Percentiles rank a stretch among this genome's conserved stretches.
phyloP scores from a whole-genome alignment of 2,797 vertebrate species.

The Enteromius argenteus region DNA sequence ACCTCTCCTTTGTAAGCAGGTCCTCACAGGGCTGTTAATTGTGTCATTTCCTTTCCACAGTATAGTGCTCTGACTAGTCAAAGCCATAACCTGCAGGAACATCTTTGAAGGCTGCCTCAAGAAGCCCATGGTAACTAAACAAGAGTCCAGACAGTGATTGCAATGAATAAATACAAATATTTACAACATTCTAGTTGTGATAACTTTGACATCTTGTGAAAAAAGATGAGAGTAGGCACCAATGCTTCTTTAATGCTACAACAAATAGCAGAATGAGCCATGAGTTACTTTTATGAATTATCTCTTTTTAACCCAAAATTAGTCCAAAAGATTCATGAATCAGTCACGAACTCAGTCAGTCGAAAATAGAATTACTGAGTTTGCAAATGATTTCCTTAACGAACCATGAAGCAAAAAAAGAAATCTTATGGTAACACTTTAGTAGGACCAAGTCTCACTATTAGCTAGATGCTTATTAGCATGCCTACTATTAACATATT shows the following conservation, averaged over 20 bases:
- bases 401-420: not conserved
- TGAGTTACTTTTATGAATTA: not conserved
- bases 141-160: not conserved
- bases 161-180: not conserved
- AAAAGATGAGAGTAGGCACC: not conserved
- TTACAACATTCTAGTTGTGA: not conserved
- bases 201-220: not conserved
- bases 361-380: not conserved
- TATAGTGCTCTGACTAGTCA: conserved; percentile 64
- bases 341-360: not conserved
- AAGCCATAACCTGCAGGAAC: conserved; percentile 63
- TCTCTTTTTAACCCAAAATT: not conserved
- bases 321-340: not conserved
- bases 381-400: not conserved
- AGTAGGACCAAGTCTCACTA: not conserved
- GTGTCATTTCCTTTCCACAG: conserved; percentile 69
- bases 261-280: not conserved
- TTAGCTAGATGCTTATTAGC: not conserved
- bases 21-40: conserved; percentile 67
- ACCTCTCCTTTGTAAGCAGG: conserved; percentile 69
- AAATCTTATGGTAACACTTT: not conserved
- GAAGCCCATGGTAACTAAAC: not conserved
- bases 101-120: not conserved
- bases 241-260: not conserved
- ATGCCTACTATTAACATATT: not conserved